phyloP scores from a whole-genome alignment of 2,113 vertebrate genomes.

The Muntiacus reevesi region DNA sequence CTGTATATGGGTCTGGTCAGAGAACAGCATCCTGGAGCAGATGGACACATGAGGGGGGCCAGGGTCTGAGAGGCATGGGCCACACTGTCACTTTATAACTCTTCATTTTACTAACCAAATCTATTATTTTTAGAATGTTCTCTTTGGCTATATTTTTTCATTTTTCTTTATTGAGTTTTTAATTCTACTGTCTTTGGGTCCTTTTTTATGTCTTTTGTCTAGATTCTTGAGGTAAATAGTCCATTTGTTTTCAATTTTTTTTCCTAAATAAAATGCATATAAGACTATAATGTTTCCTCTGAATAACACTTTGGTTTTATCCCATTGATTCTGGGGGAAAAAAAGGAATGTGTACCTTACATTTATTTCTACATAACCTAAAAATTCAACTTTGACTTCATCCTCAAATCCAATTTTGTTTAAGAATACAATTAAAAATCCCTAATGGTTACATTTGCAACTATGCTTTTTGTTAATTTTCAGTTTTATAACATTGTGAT shows the following conservation, averaged over 20 bases:
- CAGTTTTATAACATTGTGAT: background rate
- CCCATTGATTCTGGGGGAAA: background rate
- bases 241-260: background rate
- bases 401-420: background rate
- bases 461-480: background rate
- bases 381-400: background rate
- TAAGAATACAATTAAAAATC: background rate
- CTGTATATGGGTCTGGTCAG: background rate
- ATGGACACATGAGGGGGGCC: accelerated
- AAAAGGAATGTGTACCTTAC: background rate
- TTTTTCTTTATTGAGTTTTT: background rate
- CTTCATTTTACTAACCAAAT: background rate
- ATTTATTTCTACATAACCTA: background rate
- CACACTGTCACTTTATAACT: background rate
- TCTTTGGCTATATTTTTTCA: background rate
- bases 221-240: background rate
- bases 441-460: background rate
- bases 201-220: background rate
- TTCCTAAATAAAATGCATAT: background rate
- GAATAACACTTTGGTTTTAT: background rate
- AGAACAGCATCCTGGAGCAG: background rate
- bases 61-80: background rate
- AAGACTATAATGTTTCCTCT: background rate
- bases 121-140: background rate
- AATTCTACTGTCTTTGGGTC: background rate